Evolutionary conservation across 2,113 vertebrate species (phyloP).

Genomic region (Trematocara zebra): DNA sequence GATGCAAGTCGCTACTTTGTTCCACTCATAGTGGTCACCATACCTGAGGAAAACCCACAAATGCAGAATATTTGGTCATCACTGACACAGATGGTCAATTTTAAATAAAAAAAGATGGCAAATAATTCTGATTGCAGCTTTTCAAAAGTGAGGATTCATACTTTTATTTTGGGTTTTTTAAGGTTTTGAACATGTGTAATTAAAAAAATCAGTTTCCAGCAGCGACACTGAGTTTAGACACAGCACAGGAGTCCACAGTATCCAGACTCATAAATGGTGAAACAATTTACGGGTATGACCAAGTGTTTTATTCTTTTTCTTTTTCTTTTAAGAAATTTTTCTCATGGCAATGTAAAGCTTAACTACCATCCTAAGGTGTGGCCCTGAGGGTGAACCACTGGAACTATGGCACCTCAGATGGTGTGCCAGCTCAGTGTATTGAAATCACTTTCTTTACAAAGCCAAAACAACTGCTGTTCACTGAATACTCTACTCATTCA

Average conservation of each 20-base stretch:
- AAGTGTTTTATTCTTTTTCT: not conserved
- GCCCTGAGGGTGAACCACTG: not conserved
- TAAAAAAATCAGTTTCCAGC: not conserved
- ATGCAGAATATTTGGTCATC: not conserved
- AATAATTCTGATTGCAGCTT: not conserved
- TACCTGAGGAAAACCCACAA: slow-evolving; percentile 62
- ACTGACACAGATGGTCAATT: not conserved
- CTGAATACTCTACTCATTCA: not conserved
- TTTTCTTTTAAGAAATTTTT: not conserved
- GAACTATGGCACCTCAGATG: not conserved
- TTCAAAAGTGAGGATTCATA: not conserved
- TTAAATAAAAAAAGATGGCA: accelerated
- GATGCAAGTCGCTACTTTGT: slow-evolving; percentile 91
- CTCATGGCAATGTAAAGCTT: not conserved
- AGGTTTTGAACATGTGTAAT: not conserved
- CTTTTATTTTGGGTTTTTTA: not conserved
- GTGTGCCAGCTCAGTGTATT: accelerated
- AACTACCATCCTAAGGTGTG: not conserved
- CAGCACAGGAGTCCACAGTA: accelerated
- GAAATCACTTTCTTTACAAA: not conserved
- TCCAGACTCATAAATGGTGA: not conserved
- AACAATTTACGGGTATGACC: accelerated
- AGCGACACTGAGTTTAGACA: not conserved
- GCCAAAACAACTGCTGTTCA: not conserved
- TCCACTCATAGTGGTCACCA: slow-evolving; percentile 92